Evolutionary conservation across 2,797 vertebrate genomes (phyloP).

Genomic region (Microctenopoma lineatum): DNA sequence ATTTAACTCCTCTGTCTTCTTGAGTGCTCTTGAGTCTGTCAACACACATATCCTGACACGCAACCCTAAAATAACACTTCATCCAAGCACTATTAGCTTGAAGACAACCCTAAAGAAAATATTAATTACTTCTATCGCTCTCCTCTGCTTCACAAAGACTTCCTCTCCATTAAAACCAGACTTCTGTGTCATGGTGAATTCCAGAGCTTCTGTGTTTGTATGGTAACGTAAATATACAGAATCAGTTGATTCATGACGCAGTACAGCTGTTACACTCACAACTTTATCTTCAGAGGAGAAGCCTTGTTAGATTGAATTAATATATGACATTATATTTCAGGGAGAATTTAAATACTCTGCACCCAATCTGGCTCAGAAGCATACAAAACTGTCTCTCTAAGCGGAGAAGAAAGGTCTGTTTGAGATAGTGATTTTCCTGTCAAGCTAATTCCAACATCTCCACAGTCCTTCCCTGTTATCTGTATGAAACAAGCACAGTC

Average conservation of each 20-base stretch:
- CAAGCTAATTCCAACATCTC: not conserved
- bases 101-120: not conserved
- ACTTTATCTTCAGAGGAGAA: conserved; percentile 4
- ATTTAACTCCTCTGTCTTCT: no score
- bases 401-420: not conserved
- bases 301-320: conserved; percentile 28
- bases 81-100: not conserved
- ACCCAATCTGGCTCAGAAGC: not conserved
- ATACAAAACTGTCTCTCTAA: conserved; percentile 7
- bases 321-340: conserved; percentile 9
- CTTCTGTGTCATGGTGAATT: conserved; percentile 35
- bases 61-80: no score
- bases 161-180: conserved; percentile 21
- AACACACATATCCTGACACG: no score
- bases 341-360: conserved; percentile 4
- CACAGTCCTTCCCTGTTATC: conserved; percentile 27
- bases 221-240: conserved; percentile 41
- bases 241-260: conserved; percentile 14
- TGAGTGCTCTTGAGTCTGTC: no score
- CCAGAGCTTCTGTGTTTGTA: conserved; percentile 53
- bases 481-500: conserved; percentile 30
- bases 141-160: not conserved
- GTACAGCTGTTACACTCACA: conserved; percentile 24
- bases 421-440: not conserved
- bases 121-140: not conserved